Base-by-base conservation (phyloP, 1,140 invertebrate species). In the Tenebrio molitor region DNA sequence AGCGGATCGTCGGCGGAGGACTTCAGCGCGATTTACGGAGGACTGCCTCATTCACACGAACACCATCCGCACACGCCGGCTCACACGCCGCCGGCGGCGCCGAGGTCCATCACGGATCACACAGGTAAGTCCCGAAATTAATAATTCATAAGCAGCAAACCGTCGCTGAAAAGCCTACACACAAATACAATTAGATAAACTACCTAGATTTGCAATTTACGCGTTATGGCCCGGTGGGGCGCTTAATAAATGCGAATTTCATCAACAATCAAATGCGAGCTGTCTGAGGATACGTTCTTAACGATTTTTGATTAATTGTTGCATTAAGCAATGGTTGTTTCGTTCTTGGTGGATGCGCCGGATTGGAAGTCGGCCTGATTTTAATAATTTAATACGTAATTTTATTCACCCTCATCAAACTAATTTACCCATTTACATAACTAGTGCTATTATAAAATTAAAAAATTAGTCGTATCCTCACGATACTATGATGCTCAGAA, bases 1-100 rank as follows among this genome's bases (percentile, higher is more conserved):
- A 91, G 90, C 16, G 90, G 89, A 12, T 92, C 91, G 1, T 92
- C 91, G 25, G 91, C 92, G 34, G 92, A 93, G 81, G 93, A 94
- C 81, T 94, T 94, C 81, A 89, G 90, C 12, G 89, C 89, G 2
- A 83, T 94, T 58, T 94, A 95, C 77, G 88, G 87, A 17, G 87
- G 90, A 46, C 73, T 87, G 69, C 84, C 85, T 46, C 85, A 83
- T 68, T 83, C 85, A 34, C 85, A 86, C 72, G 80, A 81, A 8
- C 80, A 83, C 71, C 80, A 83, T 67, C 73, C 87, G 66, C 86
- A 83, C 84, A 92, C 82, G 82, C 91, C 79, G 83, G 90, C 81
- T 84, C 89, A 80, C 85, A 91, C 80, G 83, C 89, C 80, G 79
- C 89, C 89, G 78, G 83, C 84, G 34, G 84, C 83, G 66, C 39